Conservation (phyloP, 2,888 invertebrate genomes). For the Hemicrepidius hirtus region DNA sequence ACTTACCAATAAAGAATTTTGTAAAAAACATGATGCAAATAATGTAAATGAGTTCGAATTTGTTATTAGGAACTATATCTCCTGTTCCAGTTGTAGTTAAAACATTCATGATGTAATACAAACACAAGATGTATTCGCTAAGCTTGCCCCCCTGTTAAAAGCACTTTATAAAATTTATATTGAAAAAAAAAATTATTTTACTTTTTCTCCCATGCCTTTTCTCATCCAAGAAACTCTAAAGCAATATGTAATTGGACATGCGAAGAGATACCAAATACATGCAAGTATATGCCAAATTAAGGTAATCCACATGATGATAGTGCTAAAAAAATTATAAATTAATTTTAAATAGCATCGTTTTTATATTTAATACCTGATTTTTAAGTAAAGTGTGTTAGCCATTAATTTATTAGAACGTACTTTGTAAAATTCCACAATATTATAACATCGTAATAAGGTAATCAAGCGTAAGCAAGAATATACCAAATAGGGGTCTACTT, state of each 20-base stretch:
- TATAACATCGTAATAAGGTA: constrained; percentile 72
- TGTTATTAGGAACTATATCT: constrained; percentile 73
- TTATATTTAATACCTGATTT: constrained; percentile 70
- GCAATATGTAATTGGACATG: constrained; percentile 69
- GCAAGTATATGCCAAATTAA: constrained; percentile 73
- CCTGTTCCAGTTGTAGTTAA: constrained; percentile 75
- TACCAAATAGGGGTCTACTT: constrained; percentile 60
- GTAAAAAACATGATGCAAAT: constrained; percentile 72
- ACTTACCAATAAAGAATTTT: constrained; percentile 73
- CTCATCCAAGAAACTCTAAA: constrained; percentile 29
- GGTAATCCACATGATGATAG: constrained; percentile 73
- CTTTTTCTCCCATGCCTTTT: not conserved
- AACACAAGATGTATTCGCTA: constrained; percentile 71
- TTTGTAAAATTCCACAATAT: constrained; percentile 72
- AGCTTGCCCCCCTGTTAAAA: constrained; percentile 23
- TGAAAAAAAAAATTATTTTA: not conserved
- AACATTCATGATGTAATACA: constrained; percentile 74
- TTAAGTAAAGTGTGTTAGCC: constrained; percentile 72
- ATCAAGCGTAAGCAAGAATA: constrained; percentile 72
- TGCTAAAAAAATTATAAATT: constrained; percentile 63
- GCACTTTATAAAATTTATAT: not conserved
- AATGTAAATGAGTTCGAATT: constrained; percentile 73
- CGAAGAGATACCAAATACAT: constrained; percentile 73
- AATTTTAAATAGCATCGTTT: not conserved
- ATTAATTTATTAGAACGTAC: constrained; percentile 72